These are phyloP conservation scores for Ostrea edulis DNA, from an alignment of 1,140 invertebrate genomes.

Conservation along the genomic window DNA sequence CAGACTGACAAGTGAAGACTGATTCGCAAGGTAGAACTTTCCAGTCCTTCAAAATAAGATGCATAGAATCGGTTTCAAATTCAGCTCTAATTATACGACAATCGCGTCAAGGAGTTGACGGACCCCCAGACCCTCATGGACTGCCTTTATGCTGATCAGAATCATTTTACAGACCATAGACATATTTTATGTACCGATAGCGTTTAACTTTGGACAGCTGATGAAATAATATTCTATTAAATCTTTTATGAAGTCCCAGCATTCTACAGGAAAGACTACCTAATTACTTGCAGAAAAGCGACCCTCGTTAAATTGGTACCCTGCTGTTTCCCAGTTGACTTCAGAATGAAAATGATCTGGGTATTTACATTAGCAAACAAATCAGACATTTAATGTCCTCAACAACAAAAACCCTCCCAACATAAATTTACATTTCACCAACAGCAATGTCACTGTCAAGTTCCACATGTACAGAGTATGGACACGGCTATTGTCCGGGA, in stretches of 20 bases:
- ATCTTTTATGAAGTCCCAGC: conserved; percentile 42
- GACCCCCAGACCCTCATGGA: conserved; percentile 42
- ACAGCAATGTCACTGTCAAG: background rate
- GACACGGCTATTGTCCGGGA: background rate
- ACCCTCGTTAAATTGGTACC: background rate
- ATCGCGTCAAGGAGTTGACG: conserved; percentile 43
- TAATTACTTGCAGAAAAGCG: conserved; percentile 37
- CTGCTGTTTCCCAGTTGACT: conserved; percentile 26
- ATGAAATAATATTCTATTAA: conserved; percentile 47
- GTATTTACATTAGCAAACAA: conserved; percentile 31
- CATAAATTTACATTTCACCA: background rate
- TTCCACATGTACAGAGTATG: background rate
- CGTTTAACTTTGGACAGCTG: conserved; percentile 41
- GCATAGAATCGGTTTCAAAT: conserved; percentile 57
- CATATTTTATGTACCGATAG: conserved; percentile 50
- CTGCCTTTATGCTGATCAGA: conserved; percentile 36
- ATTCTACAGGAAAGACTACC: conserved; percentile 23
- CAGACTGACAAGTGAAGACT: conserved; percentile 46
- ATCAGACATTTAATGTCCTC: background rate
- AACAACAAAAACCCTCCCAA: background rate
- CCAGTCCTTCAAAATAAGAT: conserved; percentile 54
- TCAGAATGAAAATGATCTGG: conserved; percentile 29
- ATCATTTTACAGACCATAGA: conserved; percentile 51
- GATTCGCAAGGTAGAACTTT: conserved; percentile 52
- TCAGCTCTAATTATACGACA: conserved; percentile 51